Evolutionary conservation across 2,113 vertebrate genomes (phyloP), one percentile per base, ranked within the genome.

Genomic region (Paramisgurnus dabryanus): DNA sequence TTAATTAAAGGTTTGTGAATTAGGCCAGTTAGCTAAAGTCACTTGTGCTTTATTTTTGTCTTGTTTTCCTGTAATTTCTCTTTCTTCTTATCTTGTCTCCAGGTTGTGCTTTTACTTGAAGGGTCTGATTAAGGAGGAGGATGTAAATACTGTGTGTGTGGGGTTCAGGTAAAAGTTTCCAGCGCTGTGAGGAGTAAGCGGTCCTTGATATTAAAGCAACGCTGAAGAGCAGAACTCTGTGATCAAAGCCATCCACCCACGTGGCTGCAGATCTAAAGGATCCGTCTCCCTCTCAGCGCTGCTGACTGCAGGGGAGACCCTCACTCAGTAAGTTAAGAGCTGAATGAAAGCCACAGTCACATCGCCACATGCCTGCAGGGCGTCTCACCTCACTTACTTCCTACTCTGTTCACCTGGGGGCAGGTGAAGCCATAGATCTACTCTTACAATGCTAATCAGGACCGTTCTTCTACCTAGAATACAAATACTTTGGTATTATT

Each of bases 1-100:
- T 91, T 90, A 91, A 91, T 92, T 91, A 90, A 88, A 90, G 86
- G 87, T 83, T 81, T 82, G 77, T 87, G 85, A 85, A 90, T 87
- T 89, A 89, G 84, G 85, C 80, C 76, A 84, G 76, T 86, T 80
- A 76, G 80, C 87, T 86, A 82, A 79, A 86, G 82, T 85, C 82
- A 82, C 85, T 87, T 87, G 85, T 85, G 73, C 82, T 82, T 67
- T 86, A 79, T 86, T 80, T 65, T 41, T 73, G 27, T 22, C 57
- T 22, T 47, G 15, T 57, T 40, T 61, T 78, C 15, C 17, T 75
- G 85, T 72, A 40, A 80, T 89, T 76, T 87, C 86, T 60, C 10
- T 66, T 50, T 80, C 76, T 67, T 71, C 22, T 41, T 71, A 76
- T 80, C 53, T 79, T 79, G 64, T 57, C 74, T 86, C 18, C 67